Evolutionary conservation across 1,140 invertebrate species (phyloP).

Genomic region (Globodera rostochiensis): DNA sequence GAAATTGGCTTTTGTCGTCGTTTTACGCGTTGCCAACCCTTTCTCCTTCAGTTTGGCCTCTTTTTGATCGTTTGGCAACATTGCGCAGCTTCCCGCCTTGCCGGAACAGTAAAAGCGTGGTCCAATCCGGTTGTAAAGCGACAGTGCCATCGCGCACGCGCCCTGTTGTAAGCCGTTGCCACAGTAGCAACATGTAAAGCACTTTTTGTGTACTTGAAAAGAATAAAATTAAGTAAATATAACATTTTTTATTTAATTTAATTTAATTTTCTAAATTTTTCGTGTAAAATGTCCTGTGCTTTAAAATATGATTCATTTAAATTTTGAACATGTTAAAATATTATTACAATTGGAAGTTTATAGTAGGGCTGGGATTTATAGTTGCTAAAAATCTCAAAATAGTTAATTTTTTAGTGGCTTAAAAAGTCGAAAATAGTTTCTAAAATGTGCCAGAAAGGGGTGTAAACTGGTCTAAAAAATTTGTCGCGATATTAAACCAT

Average conservation of each 20-base stretch:
- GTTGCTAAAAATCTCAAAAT: too few species aligned
- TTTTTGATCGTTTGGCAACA: conserved; percentile 17
- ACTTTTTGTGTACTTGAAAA: conserved; percentile 22
- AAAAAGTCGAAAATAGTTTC: too few species aligned
- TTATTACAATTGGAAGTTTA: too few species aligned
- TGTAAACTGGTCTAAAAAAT: too few species aligned
- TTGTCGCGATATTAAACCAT: too few species aligned
- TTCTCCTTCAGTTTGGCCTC: conserved; percentile 23
- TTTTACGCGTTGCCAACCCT: conserved; percentile 18
- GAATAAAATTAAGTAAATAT: neutral
- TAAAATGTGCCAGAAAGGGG: too few species aligned
- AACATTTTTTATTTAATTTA: neutral
- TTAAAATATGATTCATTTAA: too few species aligned
- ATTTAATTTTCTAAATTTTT: neutral
- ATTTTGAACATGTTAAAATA: too few species aligned
- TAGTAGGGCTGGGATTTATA: too few species aligned
- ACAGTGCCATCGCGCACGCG: conserved; percentile 13
- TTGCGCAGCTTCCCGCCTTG: conserved; percentile 7
- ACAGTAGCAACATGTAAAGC: conserved; percentile 29
- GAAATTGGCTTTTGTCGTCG: neutral
- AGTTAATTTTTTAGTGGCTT: too few species aligned
- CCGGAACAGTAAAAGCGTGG: conserved; percentile 26
- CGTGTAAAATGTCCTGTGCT: neutral
- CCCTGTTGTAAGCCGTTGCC: conserved; percentile 9
- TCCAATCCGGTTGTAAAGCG: conserved; percentile 17